These are phyloP conservation scores for Rhodophaea formosa DNA, from an alignment of 2,888 invertebrate species.

Conservation along the genomic window DNA sequence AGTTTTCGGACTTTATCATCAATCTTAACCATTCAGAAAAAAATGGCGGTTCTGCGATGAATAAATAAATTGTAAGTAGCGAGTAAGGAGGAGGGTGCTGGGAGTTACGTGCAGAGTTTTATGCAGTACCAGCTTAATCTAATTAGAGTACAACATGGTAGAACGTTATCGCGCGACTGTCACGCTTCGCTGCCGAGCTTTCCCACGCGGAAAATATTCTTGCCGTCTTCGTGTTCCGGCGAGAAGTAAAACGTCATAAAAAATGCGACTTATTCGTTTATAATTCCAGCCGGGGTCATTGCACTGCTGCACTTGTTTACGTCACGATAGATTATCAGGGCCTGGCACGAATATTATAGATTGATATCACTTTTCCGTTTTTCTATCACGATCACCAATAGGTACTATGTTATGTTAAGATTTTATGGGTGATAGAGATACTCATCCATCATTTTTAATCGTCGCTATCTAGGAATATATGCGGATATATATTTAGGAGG, in stretches of 20 bases:
- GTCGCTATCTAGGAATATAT: conserved; percentile 33
- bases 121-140: conserved; percentile 49
- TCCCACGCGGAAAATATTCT: conserved; percentile 59
- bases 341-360: conserved; percentile 56
- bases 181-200: conserved; percentile 52
- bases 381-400: conserved; percentile 30
- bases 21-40: conserved; percentile 7
- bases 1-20: conserved; percentile 13
- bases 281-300: conserved; percentile 36
- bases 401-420: conserved; percentile 33
- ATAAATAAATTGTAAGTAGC: conserved; percentile 26
- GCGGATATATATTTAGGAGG: conserved; percentile 32
- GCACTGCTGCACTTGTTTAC: conserved; percentile 39
- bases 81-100: conserved; percentile 32
- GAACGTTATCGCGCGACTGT: conserved; percentile 58
- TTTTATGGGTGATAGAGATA: conserved; percentile 39
- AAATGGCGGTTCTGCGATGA: conserved; percentile 16
- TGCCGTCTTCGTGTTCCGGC: conserved; percentile 46
- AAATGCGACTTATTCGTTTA: conserved; percentile 24
- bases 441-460: conserved; percentile 58
- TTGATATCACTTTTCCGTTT: conserved; percentile 53
- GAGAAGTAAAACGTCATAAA: conserved; percentile 50
- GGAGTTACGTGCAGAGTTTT: conserved; percentile 36
- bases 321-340: conserved; percentile 43
- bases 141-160: conserved; percentile 56